Evolutionary conservation across 64 coral and sea anemone genomes (phyloP), one percentile per base, ranked within the genome.

Genomic region (Acropora yongei): DNA sequence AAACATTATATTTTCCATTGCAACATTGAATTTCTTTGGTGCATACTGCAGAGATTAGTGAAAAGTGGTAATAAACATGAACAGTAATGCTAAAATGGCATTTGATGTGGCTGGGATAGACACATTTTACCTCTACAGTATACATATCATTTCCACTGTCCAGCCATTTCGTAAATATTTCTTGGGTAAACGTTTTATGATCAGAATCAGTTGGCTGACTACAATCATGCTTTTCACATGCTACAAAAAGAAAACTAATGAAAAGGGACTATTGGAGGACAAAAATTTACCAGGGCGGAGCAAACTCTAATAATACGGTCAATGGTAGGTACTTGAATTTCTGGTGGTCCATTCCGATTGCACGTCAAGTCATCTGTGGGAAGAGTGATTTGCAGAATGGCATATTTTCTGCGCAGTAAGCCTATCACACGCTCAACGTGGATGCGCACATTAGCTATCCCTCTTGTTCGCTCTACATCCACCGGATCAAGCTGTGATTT

Each of bases 281-380:
- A 77, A 77, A 77, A 77, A 43, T 77, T 86, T 86, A 88, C 86
- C 69, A 78, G 86, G 72, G 86, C 68, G 51, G 80, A 83, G 61
- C 80, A 68, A 65, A 83, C 80, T 68, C 80, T 83, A 46, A 83
- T 66, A 83, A 83, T 83, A 65, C 80, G 53, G 61, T 83, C 80
- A 41, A 83, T 83, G 53, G 66, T 45, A 63, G 66, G 46, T 71
- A 43, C 76, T 78, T 78, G 39, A 74, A 74, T 20, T 74, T n/a
- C n/a, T n/a, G n/a, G n/a, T n/a, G n/a, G n/a, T n/a, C n/a, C n/a
- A n/a, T n/a, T n/a, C n/a, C n/a, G n/a, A n/a, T n/a, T n/a, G n/a
- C n/a, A n/a, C n/a, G n/a, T n/a, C n/a, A n/a, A n/a, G n/a, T n/a
- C n/a, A n/a, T n/a, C n/a, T n/a, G n/a, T n/a, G n/a, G n/a, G n/a